Evolutionary conservation across 2,113 vertebrate genomes (phyloP), one percentile per base, ranked within the genome.

Genomic region (Sardina pilchardus): DNA sequence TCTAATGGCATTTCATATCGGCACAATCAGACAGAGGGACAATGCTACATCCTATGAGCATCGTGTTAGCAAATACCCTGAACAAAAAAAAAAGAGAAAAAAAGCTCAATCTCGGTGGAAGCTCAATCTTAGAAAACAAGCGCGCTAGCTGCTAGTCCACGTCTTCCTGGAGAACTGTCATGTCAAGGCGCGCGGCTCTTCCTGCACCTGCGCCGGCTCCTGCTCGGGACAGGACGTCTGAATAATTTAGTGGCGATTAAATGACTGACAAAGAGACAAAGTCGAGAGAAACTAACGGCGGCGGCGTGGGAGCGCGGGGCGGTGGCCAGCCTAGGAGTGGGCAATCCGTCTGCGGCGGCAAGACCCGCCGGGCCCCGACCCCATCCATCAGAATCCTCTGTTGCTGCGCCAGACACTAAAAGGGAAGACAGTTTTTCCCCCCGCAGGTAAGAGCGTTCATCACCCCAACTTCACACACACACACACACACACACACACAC

Each of bases 21-120:
- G 85, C 86, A 92, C n/a, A 90, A 93, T 92, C 92, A 92, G 30
- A 75, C 92, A 90, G 89, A 92, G 91, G 91, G 92, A 92, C 90
- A 86, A 87, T 88, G 88, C 88, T 78, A 81, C 86, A 87, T 75
- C 26, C 44, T 43, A 81, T 21, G 12, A 88, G 84, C 5, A 12
- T 78, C 12, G 9, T 12, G 16, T 78, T 88, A 88, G 87, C 85
- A 91, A 85, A 82, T 86, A 84, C 89, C 59, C n/a, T 26, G 59
- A n/a, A n/a, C n/a, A n/a, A n/a, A n/a, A n/a, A n/a, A n/a, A n/a
- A n/a, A n/a, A n/a, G n/a, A n/a, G n/a, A n/a, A n/a, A 1, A 30
- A 17, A 19, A 88, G 82, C 89, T 86, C 63, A 81, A 59, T 19
- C 53, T 19, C 16, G 67, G 21, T 34, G 8, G 81, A 26, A 42